Base-by-base conservation (phyloP, 2,888 invertebrate species). In the Piscicola geometra region DNA sequence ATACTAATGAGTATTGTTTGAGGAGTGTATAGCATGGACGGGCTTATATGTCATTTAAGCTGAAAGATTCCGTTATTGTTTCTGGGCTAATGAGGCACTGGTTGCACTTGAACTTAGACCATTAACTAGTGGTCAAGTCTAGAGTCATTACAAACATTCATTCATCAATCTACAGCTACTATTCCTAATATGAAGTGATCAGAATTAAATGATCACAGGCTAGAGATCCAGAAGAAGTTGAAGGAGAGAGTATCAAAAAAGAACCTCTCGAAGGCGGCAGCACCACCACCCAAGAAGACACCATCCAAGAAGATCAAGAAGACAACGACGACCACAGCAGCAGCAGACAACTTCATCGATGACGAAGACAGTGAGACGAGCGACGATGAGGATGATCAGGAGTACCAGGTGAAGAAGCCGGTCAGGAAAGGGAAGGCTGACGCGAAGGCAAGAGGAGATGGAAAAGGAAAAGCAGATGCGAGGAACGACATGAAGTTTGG, bases 201-300 rank as follows among this genome's bases (percentile, higher is more conserved):
- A 35, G 3, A 28, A 12, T 67, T 25, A 67, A 67, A n/a, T n/a
- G 2, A 36, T 35, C 2, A 2, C 35, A 71, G 71, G 21, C 50
- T 71, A 15, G 25, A 71, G 52, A 47, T 71, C 25, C 41, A 71
- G 52, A 71, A 71, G 28, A 71, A 71, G 52, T 25, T 71, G 28
- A 71, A 50, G 52, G 71, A 71, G 25, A 50, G 50, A 9, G n/a
- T 56, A 15, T 56, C 60, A 25, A 71, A 67, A 9, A 67, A 67
- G n/a, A 9, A 67, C 18, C 30, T 33, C 3, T 12, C 68, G 30
- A 35, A 67, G n/a, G 5, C 33, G 18, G 30, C n/a, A n/a, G n/a
- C n/a, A n/a, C n/a, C n/a, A n/a, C n/a, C 68, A 30, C 21, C 68
- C 3, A 69, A 69, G 41, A 69, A 69, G 36, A 41, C 36, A 1